These are phyloP conservation scores for Coccyzus lansbergi DNA, from an alignment of 2,797 vertebrate species.

Conservation along the genomic window DNA sequence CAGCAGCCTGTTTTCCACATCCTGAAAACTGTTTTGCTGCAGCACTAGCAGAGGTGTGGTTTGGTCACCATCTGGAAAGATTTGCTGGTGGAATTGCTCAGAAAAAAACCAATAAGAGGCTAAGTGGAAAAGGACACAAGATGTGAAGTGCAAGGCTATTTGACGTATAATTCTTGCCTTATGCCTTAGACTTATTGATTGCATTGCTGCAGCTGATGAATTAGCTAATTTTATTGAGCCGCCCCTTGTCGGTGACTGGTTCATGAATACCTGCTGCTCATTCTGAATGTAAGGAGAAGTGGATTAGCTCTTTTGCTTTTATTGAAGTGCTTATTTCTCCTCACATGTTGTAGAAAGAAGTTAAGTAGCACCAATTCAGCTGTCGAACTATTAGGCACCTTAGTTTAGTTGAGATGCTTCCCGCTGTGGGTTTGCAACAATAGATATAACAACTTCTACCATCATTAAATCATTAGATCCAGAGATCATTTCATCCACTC, in stretches of 20 bases:
- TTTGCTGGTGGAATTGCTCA: neutral
- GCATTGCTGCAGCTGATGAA: neutral
- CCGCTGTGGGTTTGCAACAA: neutral
- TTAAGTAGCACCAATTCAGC: neutral
- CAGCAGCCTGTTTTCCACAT: neutral
- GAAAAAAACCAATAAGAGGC: neutral
- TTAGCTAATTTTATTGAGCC: neutral
- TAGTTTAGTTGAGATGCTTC: neutral
- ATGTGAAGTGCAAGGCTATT: neutral
- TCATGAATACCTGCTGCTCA: neutral
- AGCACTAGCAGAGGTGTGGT: neutral
- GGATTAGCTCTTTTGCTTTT: neutral
- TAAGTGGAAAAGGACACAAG: neutral
- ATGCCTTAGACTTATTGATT: neutral
- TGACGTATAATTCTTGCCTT: neutral
- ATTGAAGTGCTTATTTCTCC: neutral
- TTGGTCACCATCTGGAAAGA: neutral
- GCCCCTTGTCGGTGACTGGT: neutral
- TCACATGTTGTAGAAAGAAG: neutral
- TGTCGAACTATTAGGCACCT: neutral
- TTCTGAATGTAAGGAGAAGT: neutral
- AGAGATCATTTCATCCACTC: neutral
- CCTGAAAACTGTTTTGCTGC: neutral
- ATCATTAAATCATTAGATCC: neutral
- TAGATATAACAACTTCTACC: neutral